Conservation (phyloP, 2,888 invertebrate species). For the Pseudolycoriella hygida region DNA sequence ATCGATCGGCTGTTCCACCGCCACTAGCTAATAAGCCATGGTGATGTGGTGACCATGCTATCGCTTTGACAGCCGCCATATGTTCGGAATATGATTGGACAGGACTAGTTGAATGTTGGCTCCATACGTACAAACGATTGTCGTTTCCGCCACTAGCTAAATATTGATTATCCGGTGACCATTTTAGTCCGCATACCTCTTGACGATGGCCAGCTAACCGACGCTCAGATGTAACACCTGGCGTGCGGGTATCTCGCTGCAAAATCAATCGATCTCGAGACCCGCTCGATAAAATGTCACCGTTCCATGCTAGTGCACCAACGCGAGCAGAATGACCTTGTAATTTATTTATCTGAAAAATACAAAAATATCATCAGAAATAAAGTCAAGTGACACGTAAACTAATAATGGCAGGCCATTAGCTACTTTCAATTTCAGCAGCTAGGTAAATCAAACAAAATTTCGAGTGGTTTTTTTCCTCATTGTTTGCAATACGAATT, state of each 20-base stretch:
- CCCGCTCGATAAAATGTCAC: constrained; percentile 90
- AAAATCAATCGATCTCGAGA: constrained; percentile 86
- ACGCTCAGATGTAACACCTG: constrained; percentile 56
- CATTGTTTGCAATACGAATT: too few relatives aligned
- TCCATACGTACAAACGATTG: constrained; percentile 38
- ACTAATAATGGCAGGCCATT: too few relatives aligned
- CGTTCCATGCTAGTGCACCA: constrained; percentile 93
- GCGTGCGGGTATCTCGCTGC: constrained; percentile 83
- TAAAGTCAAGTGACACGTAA: too few relatives aligned
- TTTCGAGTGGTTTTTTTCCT: too few relatives aligned
- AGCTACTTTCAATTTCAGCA: too few relatives aligned
- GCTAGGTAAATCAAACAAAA: too few relatives aligned
- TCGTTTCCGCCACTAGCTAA: constrained; percentile 98
- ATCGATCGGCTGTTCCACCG: constrained; percentile 97
- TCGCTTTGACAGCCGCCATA: constrained; percentile 93
- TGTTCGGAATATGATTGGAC: constrained; percentile 94
- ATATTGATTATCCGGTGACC: constrained; percentile 96
- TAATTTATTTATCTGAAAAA: constrained; percentile 62
- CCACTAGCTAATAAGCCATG: constrained; percentile 91
- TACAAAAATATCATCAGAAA: background rate
- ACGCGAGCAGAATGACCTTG: constrained; percentile 85
- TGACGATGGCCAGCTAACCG: constrained; percentile 84
- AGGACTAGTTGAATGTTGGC: constrained; percentile 67
- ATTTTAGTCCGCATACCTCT: constrained; percentile 95
- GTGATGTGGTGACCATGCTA: constrained; percentile 98